phyloP scores from a whole-genome alignment of 2,113 vertebrate genomes.

The Gnathonemus longibarbis region DNA sequence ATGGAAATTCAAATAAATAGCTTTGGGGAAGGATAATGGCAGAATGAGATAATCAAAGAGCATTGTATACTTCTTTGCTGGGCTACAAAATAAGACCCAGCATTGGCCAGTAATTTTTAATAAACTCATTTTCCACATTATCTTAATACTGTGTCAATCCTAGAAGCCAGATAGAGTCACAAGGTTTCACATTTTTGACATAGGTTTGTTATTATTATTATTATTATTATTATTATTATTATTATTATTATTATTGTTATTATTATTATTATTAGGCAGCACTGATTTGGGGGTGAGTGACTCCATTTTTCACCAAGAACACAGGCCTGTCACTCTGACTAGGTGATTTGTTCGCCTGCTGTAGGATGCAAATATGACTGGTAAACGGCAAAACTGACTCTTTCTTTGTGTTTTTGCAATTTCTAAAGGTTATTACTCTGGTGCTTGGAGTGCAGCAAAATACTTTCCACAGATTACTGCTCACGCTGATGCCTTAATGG shows the following conservation, averaged over 20 bases:
- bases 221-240: no score
- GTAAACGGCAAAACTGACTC: background rate
- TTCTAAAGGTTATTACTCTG: background rate
- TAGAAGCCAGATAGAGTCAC: background rate
- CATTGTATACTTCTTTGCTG: background rate
- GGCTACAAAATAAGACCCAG: background rate
- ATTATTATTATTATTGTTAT: background rate
- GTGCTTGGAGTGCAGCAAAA: background rate
- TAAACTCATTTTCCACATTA: background rate
- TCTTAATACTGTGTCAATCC: background rate
- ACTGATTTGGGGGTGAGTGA: background rate
- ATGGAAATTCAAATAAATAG: background rate
- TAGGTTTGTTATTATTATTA: background rate
- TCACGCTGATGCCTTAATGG: background rate
- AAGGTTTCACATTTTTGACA: background rate
- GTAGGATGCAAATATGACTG: background rate
- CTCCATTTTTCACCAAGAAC: background rate
- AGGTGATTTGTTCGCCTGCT: background rate
- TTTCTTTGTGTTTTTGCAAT: background rate
- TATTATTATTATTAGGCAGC: background rate
- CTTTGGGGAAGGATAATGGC: background rate
- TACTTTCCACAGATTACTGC: background rate
- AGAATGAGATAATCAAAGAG: background rate
- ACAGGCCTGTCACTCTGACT: background rate
- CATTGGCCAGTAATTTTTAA: background rate